phyloP scores from a whole-genome alignment of 64 coral and sea anemone genomes.

The Platygyra sinensis region DNA sequence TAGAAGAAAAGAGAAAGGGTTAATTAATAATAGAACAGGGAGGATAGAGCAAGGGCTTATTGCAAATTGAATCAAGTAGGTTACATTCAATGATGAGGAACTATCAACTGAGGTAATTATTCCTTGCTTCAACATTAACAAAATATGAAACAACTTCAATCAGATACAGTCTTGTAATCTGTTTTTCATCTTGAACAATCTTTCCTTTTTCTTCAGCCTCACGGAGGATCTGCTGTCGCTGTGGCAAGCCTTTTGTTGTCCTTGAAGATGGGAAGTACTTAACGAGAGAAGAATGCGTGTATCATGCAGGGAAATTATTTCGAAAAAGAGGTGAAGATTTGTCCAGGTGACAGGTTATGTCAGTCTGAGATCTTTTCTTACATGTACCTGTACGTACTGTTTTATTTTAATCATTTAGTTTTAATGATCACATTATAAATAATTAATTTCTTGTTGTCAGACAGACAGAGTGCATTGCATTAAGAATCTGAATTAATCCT shows the following conservation, averaged over 20 bases:
- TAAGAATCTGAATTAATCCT: too few species aligned
- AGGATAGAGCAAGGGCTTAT: too few species aligned
- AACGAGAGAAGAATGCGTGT: conserved; percentile 83
- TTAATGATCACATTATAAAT: too few species aligned
- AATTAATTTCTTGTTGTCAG: too few species aligned
- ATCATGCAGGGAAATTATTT: conserved; percentile 84
- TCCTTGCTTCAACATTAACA: not conserved
- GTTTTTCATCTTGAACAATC: not conserved
- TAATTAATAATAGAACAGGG: too few species aligned
- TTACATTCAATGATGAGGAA: not conserved
- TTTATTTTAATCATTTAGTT: too few species aligned
- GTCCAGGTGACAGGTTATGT: not conserved
- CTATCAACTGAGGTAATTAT: too few species aligned
- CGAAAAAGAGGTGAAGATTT: conserved; percentile 76
- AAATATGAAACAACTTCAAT: not conserved
- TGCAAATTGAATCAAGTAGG: not conserved
- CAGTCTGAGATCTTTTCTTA: not conserved
- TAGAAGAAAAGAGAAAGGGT: too few species aligned
- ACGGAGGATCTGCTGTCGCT: conserved; percentile 82
- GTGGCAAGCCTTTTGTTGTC: conserved; percentile 76
- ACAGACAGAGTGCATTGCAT: too few species aligned
- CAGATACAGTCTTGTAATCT: not conserved
- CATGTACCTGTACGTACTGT: too few species aligned
- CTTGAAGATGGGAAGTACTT: conserved; percentile 80
- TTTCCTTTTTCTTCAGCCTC: conserved; percentile 23